A percentile compares a stretch with the other conserved stretches of the same genome.
These are phyloP conservation scores for Phasianus colchicus DNA, from an alignment of 2,113 vertebrate species.

Conservation along the genomic window DNA sequence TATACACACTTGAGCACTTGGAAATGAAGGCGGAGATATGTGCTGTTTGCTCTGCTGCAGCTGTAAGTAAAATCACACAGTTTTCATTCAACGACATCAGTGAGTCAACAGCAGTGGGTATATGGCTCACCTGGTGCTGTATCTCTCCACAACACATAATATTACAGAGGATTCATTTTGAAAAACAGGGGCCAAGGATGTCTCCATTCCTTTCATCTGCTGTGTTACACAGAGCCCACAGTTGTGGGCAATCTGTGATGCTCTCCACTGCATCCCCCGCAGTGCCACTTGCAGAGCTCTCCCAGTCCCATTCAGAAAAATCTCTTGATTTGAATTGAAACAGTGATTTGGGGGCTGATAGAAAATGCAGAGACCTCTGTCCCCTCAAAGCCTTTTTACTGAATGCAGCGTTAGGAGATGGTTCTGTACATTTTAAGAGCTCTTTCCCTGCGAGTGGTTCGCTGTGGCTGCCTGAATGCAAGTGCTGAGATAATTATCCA, in stretches of 20 bases:
- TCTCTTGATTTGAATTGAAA: conserved; percentile 1
- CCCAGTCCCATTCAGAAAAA: background rate
- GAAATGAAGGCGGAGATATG: background rate
- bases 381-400: conserved; percentile 55
- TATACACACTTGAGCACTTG: background rate
- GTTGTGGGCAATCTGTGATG: background rate
- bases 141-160: background rate
- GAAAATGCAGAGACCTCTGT: conserved; percentile 11
- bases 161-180: background rate
- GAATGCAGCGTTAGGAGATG: background rate
- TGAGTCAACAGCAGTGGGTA: background rate
- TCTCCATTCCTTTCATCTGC: background rate
- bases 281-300: conserved; percentile 30
- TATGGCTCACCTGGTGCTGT: background rate
- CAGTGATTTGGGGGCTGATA: background rate
- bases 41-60: background rate
- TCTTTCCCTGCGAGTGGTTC: background rate
- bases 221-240: background rate
- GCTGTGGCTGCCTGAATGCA: background rate
- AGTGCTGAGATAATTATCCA: background rate
- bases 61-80: background rate
- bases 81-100: background rate
- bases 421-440: background rate
- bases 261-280: background rate
- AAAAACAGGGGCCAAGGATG: background rate